These are phyloP conservation scores for Eurystomus gularis DNA, from an alignment of 2,113 vertebrate species.

Conservation along the genomic window DNA sequence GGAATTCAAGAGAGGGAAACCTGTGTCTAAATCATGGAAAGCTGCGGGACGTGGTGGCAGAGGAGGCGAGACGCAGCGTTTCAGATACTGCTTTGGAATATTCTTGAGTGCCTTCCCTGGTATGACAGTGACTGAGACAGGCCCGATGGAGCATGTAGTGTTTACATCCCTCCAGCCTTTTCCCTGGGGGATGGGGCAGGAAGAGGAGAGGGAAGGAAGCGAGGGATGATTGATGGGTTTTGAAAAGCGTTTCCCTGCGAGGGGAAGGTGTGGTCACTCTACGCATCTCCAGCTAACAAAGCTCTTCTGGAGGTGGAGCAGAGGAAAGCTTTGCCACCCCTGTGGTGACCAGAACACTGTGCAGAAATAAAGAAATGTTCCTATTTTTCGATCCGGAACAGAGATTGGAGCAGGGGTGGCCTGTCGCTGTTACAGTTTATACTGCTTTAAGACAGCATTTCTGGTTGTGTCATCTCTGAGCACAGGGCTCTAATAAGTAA, in stretches of 20 bases:
- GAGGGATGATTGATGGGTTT: conserved; percentile 21
- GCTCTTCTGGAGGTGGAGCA: background rate
- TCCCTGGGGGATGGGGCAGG: conserved; percentile 33
- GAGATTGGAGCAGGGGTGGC: background rate
- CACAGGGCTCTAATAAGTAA: background rate
- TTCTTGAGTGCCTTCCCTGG: background rate
- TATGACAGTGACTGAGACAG: background rate
- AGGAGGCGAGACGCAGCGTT: background rate
- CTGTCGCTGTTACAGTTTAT: background rate
- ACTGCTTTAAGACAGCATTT: background rate
- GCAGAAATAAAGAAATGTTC: background rate
- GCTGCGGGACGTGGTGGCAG: background rate
- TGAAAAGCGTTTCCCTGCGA: background rate
- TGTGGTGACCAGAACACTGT: background rate
- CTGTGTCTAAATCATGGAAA: background rate
- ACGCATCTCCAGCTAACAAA: conserved; percentile 3
- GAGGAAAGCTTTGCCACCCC: background rate
- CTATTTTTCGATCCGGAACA: background rate
- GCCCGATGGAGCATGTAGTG: background rate
- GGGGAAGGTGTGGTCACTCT: conserved; percentile 14
- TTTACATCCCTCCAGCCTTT: conserved; percentile 37
- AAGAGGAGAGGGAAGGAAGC: conserved; percentile 42
- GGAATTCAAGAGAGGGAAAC: background rate
- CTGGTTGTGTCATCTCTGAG: background rate
- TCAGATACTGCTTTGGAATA: conserved; percentile 3